Conservation (phyloP, 2,797 vertebrate genomes). For the Scomberomorus guttatus region DNA sequence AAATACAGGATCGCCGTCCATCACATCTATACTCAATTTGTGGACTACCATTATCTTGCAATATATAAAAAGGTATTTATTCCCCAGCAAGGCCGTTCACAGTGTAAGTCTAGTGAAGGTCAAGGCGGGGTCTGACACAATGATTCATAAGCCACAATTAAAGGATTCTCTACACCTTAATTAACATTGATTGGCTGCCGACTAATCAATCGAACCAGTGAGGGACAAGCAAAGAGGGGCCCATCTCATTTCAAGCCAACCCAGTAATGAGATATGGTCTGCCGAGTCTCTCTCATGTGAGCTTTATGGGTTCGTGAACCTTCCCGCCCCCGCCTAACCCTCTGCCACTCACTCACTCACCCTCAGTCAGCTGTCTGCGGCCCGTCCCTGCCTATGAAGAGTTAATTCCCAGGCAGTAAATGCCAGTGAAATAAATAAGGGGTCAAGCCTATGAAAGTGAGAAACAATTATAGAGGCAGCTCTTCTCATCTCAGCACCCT, state of each 20-base stretch:
- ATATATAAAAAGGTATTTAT: conserved; percentile 76
- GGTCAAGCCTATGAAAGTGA: conserved; percentile 69
- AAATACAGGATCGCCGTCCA: conserved; percentile 6
- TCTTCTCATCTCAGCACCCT: conserved; percentile 30
- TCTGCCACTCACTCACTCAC: conserved; percentile 43
- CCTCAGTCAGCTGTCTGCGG: conserved; percentile 39
- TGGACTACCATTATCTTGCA: conserved; percentile 51
- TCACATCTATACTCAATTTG: conserved; percentile 61
- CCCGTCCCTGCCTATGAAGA: conserved; percentile 46
- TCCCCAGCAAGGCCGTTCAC: conserved; percentile 55
- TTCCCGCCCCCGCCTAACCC: neutral
- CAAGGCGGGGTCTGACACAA: conserved; percentile 80
- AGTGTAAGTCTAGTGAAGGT: conserved; percentile 76
- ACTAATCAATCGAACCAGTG: conserved; percentile 83
- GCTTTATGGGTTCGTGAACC: conserved; percentile 80
- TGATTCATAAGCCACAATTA: conserved; percentile 86
- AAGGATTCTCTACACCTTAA: conserved; percentile 87
- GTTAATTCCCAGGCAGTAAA: conserved; percentile 77
- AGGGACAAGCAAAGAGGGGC: conserved; percentile 73
- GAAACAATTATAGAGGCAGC: conserved; percentile 70
- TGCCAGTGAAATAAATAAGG: conserved; percentile 73
- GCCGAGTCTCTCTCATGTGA: conserved; percentile 59
- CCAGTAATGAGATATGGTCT: conserved; percentile 82
- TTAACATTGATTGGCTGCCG: conserved; percentile 87
- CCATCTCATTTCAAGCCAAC: conserved; percentile 74